These are phyloP conservation scores for Cyclophora albipunctata DNA, from an alignment of 2,888 invertebrate species.

Conservation along the genomic window DNA sequence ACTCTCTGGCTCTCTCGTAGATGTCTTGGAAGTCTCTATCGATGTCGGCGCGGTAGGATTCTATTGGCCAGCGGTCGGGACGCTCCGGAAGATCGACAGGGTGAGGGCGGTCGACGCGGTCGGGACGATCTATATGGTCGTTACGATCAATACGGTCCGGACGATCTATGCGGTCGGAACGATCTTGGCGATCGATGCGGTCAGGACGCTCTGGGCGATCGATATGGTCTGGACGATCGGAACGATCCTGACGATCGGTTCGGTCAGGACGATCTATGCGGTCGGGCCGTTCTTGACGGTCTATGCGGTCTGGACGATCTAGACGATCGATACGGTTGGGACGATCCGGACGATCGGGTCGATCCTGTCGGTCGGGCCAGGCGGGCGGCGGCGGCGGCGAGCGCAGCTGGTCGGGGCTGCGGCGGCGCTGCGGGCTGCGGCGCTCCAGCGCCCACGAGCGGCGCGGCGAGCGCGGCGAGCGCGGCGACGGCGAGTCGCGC, in stretches of 20 bases:
- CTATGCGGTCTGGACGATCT: too few species aligned
- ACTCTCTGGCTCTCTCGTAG: constrained; percentile 48
- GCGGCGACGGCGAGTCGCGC: constrained; percentile 54
- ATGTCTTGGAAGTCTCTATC: constrained; percentile 56
- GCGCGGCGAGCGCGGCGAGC: constrained; percentile 43
- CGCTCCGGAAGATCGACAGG: constrained; percentile 3
- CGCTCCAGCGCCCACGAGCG: constrained; percentile 65
- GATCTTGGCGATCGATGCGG: too few species aligned
- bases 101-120: too few species aligned
- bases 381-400: constrained; percentile 55
- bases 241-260: too few species aligned
- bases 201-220: too few species aligned
- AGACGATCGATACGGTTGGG: constrained; percentile 19
- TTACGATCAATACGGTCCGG: too few species aligned
- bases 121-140: too few species aligned
- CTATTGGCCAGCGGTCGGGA: constrained; percentile 5
- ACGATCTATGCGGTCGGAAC: too few species aligned
- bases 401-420: constrained; percentile 36
- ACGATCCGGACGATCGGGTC: too few species aligned
- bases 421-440: constrained; percentile 38
- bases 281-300: too few species aligned
- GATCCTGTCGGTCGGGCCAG: constrained; percentile 45
- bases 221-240: too few species aligned
- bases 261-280: too few species aligned
- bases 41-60: constrained; percentile 23